Percentiles rank a stretch among this genome's conserved stretches.
Evolutionary conservation across 2,113 vertebrate species (phyloP).

Genomic region (Cavia aperea): DNA sequence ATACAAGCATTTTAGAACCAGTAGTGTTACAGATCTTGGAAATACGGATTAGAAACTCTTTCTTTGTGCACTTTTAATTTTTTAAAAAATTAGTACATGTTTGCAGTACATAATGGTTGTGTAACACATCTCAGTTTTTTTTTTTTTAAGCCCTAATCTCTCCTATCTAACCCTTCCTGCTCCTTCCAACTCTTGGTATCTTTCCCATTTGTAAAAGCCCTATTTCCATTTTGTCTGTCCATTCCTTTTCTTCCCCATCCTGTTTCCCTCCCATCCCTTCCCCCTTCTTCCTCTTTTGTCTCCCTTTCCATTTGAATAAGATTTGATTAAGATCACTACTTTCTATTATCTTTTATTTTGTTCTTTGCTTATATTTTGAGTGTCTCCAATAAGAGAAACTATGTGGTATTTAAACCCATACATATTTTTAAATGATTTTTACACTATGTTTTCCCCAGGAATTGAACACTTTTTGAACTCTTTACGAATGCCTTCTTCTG

Average conservation of each 20-base stretch:
- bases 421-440: background rate
- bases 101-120: background rate
- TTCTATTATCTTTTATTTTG: background rate
- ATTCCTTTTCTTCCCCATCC: background rate
- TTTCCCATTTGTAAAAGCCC: background rate
- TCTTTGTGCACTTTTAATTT: background rate
- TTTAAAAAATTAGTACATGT: background rate
- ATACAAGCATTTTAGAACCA: background rate
- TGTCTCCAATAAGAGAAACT: background rate
- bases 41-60: background rate
- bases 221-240: background rate
- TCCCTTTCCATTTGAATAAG: background rate
- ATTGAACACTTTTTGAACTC: background rate
- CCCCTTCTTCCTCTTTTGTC: background rate
- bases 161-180: background rate
- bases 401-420: background rate
- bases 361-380: background rate
- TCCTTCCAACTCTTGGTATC: background rate
- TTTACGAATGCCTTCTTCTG: background rate
- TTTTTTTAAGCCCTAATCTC: background rate
- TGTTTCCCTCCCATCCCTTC: background rate
- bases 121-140: background rate
- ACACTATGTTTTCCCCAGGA: background rate
- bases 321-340: background rate
- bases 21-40: background rate